These are phyloP conservation scores for Florisuga fusca DNA, from an alignment of 2,797 vertebrate species.

Conservation along the genomic window DNA sequence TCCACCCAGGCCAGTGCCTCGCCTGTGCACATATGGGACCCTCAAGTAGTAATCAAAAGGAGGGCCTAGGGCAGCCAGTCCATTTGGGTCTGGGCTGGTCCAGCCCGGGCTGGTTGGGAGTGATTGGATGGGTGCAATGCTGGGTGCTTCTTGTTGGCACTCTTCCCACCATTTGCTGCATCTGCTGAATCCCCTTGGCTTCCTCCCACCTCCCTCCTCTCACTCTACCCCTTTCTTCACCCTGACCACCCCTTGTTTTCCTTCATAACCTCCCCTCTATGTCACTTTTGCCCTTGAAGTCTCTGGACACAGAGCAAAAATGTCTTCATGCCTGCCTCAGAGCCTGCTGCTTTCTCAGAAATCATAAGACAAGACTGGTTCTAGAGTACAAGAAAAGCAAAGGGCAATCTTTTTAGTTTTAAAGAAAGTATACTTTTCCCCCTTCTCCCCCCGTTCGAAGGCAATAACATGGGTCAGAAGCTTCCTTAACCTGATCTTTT, in stretches of 20 bases:
- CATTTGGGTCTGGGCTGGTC: rapidly evolving
- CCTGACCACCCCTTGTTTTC: background rate
- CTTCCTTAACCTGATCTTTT: conserved; percentile 73
- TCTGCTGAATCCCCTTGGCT: rapidly evolving
- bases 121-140: rapidly evolving
- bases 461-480: background rate
- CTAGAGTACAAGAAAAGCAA: background rate
- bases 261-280: background rate
- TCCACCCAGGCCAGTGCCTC: rapidly evolving
- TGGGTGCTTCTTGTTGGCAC: background rate
- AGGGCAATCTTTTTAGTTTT: background rate
- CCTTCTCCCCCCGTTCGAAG: background rate
- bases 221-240: background rate
- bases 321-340: background rate
- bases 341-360: background rate
- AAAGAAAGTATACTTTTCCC: background rate
- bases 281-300: background rate
- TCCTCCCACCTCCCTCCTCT: background rate
- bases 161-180: rapidly evolving
- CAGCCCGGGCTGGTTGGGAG: rapidly evolving
- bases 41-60: too few species aligned
- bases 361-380: background rate
- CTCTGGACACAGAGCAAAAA: background rate
- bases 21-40: rapidly evolving
- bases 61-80: too few species aligned